Percentiles rank a stretch among this genome's conserved stretches.
These are phyloP conservation scores for Boloria euphrosyne DNA, from an alignment of 2,888 invertebrate species.

Conservation along the genomic window DNA sequence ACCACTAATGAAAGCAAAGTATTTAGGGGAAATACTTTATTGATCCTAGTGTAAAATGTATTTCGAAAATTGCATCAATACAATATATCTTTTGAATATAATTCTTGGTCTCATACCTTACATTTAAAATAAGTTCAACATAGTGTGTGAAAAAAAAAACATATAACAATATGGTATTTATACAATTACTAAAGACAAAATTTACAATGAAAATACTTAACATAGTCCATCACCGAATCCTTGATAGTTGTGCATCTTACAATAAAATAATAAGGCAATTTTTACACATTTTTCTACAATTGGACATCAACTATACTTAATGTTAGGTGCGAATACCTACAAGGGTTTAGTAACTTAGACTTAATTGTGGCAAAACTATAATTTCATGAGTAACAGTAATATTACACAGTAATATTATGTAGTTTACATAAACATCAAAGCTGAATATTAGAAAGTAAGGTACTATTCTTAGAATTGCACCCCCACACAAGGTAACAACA, in stretches of 20 bases:
- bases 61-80: constrained; percentile 80
- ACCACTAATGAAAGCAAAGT: constrained; percentile 44
- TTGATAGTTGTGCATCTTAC: constrained; percentile 35
- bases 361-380: constrained; percentile 38
- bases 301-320: constrained; percentile 20
- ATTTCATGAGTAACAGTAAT: constrained; percentile 40
- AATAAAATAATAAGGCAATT: constrained; percentile 23
- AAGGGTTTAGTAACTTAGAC: constrained; percentile 28
- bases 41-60: constrained; percentile 81
- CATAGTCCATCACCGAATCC: constrained; percentile 35
- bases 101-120: constrained; percentile 79
- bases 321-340: constrained; percentile 25
- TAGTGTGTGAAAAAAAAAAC: constrained; percentile 61
- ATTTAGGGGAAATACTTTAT: constrained; percentile 77
- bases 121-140: constrained; percentile 70
- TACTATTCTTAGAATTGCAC: constrained; percentile 72
- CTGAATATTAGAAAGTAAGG: constrained; percentile 55
- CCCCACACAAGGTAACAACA: constrained; percentile 56
- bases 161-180: constrained; percentile 71
- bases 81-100: constrained; percentile 77
- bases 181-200: constrained; percentile 64
- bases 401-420: constrained; percentile 47
- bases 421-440: constrained; percentile 48
- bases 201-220: constrained; percentile 55
- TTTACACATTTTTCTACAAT: constrained; percentile 21